Conservation (phyloP, 2,888 invertebrate genomes). For the Diploptera punctata region DNA sequence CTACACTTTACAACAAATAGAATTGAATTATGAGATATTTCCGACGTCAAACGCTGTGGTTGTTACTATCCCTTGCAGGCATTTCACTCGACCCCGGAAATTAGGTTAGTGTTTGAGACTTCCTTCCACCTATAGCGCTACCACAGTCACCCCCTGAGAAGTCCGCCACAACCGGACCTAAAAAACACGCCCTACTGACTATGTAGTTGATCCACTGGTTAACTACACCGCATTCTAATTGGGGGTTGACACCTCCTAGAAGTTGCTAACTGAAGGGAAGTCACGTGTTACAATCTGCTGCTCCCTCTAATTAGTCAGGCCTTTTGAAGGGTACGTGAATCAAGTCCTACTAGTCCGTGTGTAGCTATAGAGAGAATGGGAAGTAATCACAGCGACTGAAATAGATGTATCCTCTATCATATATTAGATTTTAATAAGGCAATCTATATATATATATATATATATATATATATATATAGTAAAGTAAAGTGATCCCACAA, state of each 20-base stretch:
- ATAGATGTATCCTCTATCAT: too few relatives aligned
- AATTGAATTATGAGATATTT: constrained; percentile 26
- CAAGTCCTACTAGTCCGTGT: too few relatives aligned
- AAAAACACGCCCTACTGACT: background rate
- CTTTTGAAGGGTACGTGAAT: too few relatives aligned
- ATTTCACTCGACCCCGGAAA: constrained; percentile 11
- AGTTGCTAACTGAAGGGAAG: too few relatives aligned
- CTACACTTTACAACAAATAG: background rate
- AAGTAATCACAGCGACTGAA: too few relatives aligned
- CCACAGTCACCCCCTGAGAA: background rate
- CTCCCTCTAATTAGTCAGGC: too few relatives aligned
- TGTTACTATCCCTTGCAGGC: background rate
- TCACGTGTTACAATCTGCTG: too few relatives aligned
- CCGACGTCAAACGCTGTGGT: constrained; percentile 14
- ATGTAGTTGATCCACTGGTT: background rate
- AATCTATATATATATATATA: too few relatives aligned
- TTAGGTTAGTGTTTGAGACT: constrained; percentile 20
- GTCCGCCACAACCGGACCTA: background rate
- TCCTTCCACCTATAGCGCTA: background rate
- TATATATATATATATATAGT: too few relatives aligned
- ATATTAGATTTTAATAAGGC: too few relatives aligned
- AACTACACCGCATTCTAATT: background rate
- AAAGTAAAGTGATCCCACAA: too few relatives aligned
- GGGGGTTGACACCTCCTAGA: background rate
- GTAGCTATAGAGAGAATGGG: too few relatives aligned